Conservation (phyloP, 2,888 invertebrate genomes). For the Pandemis heparana region DNA sequence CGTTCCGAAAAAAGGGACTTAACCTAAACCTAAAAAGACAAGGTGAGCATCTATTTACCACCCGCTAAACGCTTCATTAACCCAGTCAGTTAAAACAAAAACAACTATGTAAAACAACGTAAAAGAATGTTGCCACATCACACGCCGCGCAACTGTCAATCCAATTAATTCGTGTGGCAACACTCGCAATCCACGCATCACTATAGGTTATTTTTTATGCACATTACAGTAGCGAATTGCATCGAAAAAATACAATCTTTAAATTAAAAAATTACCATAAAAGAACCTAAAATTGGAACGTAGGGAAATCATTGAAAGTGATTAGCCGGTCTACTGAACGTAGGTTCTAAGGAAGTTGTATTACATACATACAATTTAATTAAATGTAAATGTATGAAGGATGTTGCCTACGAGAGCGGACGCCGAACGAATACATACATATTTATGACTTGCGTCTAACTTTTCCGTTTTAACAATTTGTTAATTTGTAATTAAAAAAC, state of each 20-base stretch:
- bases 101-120: background rate
- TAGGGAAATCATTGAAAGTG: background rate
- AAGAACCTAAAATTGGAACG: background rate
- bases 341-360: conserved; percentile 10
- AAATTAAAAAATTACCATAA: background rate
- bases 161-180: conserved; percentile 19
- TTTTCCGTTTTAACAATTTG: conserved; percentile 28
- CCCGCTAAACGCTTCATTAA: background rate
- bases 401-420: conserved; percentile 30
- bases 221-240: conserved; percentile 12
- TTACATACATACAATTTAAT: conserved; percentile 8
- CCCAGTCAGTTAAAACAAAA: background rate
- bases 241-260: background rate
- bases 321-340: conserved; percentile 32
- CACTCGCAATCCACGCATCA: conserved; percentile 16
- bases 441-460: conserved; percentile 20
- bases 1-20: too few species aligned
- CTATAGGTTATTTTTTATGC: conserved; percentile 5
- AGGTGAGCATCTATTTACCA: too few species aligned
- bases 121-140: conserved; percentile 21
- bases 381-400: conserved; percentile 16
- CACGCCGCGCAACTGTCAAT: conserved; percentile 1
- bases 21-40: too few species aligned
- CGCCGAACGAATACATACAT: conserved; percentile 22
- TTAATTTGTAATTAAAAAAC: conserved; percentile 1